phyloP scores from a whole-genome alignment of 1,140 invertebrate genomes.

The Lasioglossum baleicum region DNA sequence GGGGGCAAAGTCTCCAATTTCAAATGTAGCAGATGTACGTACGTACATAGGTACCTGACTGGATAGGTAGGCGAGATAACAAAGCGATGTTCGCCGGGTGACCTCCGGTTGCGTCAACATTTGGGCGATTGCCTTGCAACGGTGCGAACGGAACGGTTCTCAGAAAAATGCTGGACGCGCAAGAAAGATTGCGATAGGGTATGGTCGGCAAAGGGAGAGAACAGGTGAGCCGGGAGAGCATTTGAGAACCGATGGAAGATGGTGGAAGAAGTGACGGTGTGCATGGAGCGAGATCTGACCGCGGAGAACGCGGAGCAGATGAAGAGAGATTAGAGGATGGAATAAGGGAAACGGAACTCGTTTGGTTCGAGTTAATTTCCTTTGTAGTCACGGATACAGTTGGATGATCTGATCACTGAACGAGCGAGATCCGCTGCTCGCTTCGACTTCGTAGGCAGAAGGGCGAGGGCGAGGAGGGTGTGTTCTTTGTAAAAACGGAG shows the following conservation, averaged over 20 bases:
- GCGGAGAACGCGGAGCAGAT: constrained; percentile 27
- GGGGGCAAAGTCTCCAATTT: constrained; percentile 61
- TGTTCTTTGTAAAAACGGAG: too few species aligned
- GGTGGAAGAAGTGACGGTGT: too few species aligned
- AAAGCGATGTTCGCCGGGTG: constrained; percentile 47
- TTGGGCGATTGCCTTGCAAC: constrained; percentile 59
- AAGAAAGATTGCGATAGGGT: constrained; percentile 63
- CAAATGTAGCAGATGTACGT: constrained; percentile 66
- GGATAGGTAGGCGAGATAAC: constrained; percentile 31
- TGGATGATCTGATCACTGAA: constrained; percentile 41
- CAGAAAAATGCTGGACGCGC: constrained; percentile 69
- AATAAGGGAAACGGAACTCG: constrained; percentile 55
- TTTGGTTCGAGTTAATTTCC: constrained; percentile 60
- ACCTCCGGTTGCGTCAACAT: constrained; percentile 62
- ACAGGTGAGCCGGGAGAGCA: constrained; percentile 5
- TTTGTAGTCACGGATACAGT: too few species aligned
- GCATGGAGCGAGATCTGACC: too few species aligned
- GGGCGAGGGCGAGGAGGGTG: too few species aligned
- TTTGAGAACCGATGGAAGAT: constrained; percentile 10
- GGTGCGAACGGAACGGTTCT: constrained; percentile 60
- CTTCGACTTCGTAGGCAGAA: background rate
- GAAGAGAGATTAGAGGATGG: constrained; percentile 39
- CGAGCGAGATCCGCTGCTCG: too few species aligned
- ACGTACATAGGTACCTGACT: constrained; percentile 48
- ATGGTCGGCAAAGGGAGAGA: background rate